A percentile compares a stretch with the other conserved stretches of the same genome.
Evolutionary conservation across 2,797 vertebrate genomes (phyloP).

Genomic region (Sebastolobus altivelis): DNA sequence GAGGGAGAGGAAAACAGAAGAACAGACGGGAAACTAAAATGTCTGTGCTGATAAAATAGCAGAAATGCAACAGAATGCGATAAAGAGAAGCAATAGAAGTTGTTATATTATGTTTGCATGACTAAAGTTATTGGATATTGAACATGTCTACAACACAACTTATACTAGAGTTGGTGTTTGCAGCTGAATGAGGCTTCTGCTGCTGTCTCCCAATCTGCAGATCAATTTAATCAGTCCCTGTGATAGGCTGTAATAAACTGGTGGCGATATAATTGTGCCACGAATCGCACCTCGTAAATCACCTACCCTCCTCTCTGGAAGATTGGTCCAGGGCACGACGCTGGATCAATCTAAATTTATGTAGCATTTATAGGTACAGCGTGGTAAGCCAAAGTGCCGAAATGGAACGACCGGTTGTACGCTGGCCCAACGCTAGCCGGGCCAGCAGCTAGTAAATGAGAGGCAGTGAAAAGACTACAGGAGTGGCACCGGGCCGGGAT

Average conservation of each 20-base stretch:
- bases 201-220: conserved; percentile 49
- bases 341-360: conserved; percentile 77
- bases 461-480: neutral
- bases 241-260: conserved; percentile 71
- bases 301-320: conserved; percentile 58
- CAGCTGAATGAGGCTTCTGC: conserved; percentile 28
- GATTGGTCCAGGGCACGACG: conserved; percentile 63
- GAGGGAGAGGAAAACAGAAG: conserved; percentile 7
- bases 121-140: neutral
- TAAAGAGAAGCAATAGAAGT: neutral
- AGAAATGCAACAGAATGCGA: conserved; percentile 13
- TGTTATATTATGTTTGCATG: neutral
- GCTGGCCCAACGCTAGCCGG: neutral
- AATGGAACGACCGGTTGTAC: conserved; percentile 33
- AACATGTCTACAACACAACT: neutral
- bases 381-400: conserved; percentile 44
- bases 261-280: conserved; percentile 53
- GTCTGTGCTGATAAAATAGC: conserved; percentile 5
- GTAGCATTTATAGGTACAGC: conserved; percentile 53
- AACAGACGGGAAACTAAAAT: conserved; percentile 33
- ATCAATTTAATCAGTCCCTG: conserved; percentile 72
- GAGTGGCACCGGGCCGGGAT: neutral
- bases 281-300: conserved; percentile 74
- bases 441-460: conserved; percentile 40
- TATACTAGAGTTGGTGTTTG: neutral